Conservation (phyloP, 2,888 invertebrate species). For the Fragum sueziense region DNA sequence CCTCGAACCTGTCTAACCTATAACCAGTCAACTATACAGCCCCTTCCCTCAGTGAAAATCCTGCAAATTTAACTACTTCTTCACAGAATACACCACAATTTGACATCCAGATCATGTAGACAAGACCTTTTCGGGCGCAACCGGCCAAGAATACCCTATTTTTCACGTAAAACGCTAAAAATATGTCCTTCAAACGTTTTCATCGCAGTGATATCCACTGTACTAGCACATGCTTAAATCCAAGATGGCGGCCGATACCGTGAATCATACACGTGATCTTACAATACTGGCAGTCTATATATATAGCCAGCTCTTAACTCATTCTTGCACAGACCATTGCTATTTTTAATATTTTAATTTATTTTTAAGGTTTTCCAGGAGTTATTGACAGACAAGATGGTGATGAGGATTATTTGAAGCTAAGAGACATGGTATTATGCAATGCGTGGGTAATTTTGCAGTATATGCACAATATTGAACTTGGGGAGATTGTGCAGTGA, state of each 20-base stretch:
- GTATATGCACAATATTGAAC: slow-evolving; percentile 11
- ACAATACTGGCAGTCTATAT: slow-evolving; percentile 2
- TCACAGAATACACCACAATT: slow-evolving; percentile 51
- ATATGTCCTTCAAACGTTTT: slow-evolving; percentile 41
- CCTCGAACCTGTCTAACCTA: not conserved
- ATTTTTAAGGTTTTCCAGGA: too few relatives aligned
- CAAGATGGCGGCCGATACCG: slow-evolving; percentile 52
- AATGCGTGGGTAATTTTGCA: not conserved
- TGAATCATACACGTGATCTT: slow-evolving; percentile 21
- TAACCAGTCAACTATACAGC: not conserved
- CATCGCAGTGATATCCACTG: slow-evolving; percentile 38
- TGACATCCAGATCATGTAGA: slow-evolving; percentile 30
- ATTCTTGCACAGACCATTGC: too few relatives aligned
- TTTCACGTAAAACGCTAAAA: slow-evolving; percentile 37
- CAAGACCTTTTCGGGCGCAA: slow-evolving; percentile 36
- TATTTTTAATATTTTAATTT: too few relatives aligned
- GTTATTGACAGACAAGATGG: too few relatives aligned
- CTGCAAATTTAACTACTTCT: slow-evolving; percentile 31
- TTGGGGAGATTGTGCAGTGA: not conserved
- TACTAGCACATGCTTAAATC: slow-evolving; percentile 58
- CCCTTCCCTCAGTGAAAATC: slow-evolving; percentile 18
- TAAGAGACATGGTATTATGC: too few relatives aligned
- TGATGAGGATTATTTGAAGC: too few relatives aligned
- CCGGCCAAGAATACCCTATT: slow-evolving; percentile 47
- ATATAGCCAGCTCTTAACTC: too few relatives aligned